Evolutionary conservation across 1,140 invertebrate species (phyloP).

Genomic region (Rhyacophila brunnea): DNA sequence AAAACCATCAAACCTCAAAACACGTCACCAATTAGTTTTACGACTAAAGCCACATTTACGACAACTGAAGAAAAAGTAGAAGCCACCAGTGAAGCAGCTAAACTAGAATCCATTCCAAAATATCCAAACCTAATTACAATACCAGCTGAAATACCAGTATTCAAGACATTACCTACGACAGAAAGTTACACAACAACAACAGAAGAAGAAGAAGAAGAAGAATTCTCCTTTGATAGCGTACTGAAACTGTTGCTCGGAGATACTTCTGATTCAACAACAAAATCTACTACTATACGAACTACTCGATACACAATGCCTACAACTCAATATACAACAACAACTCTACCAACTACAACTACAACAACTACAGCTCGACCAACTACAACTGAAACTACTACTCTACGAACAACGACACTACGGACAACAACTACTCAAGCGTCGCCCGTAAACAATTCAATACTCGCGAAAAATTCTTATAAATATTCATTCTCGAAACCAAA

Average conservation of each 20-base stretch:
- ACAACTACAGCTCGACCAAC: conserved; percentile 33
- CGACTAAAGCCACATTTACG: conserved; percentile 20
- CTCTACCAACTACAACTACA: conserved; percentile 27
- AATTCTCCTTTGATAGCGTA: conserved; percentile 59
- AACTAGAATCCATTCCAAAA: too few species aligned
- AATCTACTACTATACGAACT: conserved; percentile 13
- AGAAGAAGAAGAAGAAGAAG: conserved; percentile 45
- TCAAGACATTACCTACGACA: too few species aligned
- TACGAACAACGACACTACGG: conserved; percentile 28
- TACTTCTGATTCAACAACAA: conserved; percentile 41
- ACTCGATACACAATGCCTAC: conserved; percentile 27
- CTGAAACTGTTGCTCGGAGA: conserved; percentile 56
- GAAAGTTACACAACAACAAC: conserved; percentile 9
- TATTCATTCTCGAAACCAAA: conserved; percentile 27
- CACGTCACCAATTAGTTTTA: conserved; percentile 27
- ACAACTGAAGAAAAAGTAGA: conserved; percentile 7
- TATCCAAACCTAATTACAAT: too few species aligned
- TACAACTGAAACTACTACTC: conserved; percentile 32
- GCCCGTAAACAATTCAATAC: neutral
- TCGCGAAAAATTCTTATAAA: conserved; percentile 25
- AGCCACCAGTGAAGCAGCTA: too few species aligned
- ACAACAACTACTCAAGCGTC: conserved; percentile 11
- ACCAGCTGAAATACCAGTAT: too few species aligned
- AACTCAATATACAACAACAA: conserved; percentile 36
- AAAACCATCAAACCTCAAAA: conserved; percentile 33